Evolutionary conservation across 1,140 invertebrate species (phyloP).

Genomic region (Zaprionus tsacasi): DNA sequence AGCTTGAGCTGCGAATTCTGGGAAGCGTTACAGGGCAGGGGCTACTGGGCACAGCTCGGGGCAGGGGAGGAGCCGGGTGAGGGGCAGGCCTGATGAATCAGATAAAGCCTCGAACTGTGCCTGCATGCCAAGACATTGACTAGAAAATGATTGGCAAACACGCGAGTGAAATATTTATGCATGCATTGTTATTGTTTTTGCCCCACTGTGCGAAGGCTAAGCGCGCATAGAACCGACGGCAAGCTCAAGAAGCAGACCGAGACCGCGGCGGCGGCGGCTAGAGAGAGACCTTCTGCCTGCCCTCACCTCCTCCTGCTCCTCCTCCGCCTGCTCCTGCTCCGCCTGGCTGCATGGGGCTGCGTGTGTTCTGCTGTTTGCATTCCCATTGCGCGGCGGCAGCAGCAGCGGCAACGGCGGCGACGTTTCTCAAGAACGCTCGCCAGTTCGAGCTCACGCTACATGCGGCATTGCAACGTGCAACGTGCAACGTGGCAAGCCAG

Average conservation of each 20-base stretch:
- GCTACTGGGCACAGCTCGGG: no score
- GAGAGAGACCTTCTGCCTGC: slow-evolving; percentile 44
- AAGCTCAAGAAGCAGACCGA: slow-evolving; percentile 75
- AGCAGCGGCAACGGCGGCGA: neutral
- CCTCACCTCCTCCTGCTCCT: slow-evolving; percentile 2
- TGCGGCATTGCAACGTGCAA: slow-evolving; percentile 13
- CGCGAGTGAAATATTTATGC: slow-evolving; percentile 78
- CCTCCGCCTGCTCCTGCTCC: slow-evolving; percentile 16
- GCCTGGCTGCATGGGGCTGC: slow-evolving; percentile 65
- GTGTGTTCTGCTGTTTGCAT: slow-evolving; percentile 76
- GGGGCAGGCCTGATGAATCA: slow-evolving; percentile 64
- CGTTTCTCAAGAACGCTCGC: slow-evolving; percentile 63
- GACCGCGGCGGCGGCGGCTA: slow-evolving; percentile 58
- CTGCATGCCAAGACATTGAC: slow-evolving; percentile 80
- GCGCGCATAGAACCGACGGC: neutral
- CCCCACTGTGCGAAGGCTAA: slow-evolving; percentile 68
- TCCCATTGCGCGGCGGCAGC: slow-evolving; percentile 30
- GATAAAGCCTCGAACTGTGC: slow-evolving; percentile 72
- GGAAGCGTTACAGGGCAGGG: slow-evolving; percentile 13
- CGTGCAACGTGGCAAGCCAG: slow-evolving; percentile 13
- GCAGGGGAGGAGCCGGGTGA: no score
- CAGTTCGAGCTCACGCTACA: slow-evolving; percentile 58
- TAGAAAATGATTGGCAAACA: slow-evolving; percentile 83
- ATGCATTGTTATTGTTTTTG: slow-evolving; percentile 74
- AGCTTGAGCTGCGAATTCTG: slow-evolving; percentile 31